A percentile compares a stretch with the other conserved stretches of the same genome.
phyloP scores from a whole-genome alignment of 2,888 invertebrate species.

The Antitype chi region DNA sequence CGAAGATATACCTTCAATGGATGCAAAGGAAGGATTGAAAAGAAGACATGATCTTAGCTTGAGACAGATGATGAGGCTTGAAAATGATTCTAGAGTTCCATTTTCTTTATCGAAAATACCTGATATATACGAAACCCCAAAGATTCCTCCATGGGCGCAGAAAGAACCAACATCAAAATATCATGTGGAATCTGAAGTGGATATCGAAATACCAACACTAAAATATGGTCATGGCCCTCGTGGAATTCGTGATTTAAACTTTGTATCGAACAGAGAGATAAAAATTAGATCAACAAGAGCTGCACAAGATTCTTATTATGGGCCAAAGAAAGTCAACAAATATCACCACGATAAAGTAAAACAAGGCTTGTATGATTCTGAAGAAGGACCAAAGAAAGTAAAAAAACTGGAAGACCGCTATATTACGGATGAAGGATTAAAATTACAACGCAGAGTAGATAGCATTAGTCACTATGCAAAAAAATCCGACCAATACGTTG shows the following conservation, averaged over 20 bases:
- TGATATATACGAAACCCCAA: constrained; percentile 37
- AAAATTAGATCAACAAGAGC: constrained; percentile 5
- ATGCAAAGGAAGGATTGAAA: constrained; percentile 40
- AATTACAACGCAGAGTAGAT: constrained; percentile 25
- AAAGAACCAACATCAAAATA: constrained; percentile 14
- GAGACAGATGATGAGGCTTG: constrained; percentile 24
- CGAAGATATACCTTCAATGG: constrained; percentile 19
- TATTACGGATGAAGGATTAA: constrained; percentile 9
- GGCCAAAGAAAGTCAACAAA: constrained; percentile 6
- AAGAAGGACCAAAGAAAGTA: not conserved
- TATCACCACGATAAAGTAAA: constrained; percentile 13
- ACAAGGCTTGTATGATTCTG: constrained; percentile 1
- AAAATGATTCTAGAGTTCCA: not conserved
- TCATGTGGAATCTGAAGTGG: constrained; percentile 1
- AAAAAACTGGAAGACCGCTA: not conserved
- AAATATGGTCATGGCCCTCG: not conserved
- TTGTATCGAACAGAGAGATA: not conserved
- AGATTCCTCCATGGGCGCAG: constrained; percentile 36
- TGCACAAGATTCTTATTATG: constrained; percentile 13
- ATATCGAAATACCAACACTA: not conserved
- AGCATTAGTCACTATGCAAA: constrained; percentile 5
- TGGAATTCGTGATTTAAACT: not conserved
- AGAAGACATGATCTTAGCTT: constrained; percentile 48
- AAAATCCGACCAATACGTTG: not conserved
- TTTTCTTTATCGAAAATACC: constrained; percentile 13